These are phyloP conservation scores for Dendrolimus punctatus DNA, from an alignment of 1,140 invertebrate species.

Conservation along the genomic window DNA sequence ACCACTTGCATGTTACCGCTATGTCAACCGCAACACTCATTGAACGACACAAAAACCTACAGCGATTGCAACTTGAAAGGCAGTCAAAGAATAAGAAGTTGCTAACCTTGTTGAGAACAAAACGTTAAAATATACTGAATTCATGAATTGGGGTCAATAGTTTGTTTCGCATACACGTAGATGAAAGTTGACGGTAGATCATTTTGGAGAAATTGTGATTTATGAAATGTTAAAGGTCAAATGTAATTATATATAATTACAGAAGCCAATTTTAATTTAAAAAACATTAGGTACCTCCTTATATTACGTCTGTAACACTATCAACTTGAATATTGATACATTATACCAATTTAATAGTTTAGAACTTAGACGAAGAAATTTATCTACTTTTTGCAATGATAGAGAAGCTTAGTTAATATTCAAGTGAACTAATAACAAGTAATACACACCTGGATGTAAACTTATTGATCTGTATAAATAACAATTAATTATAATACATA, in stretches of 20 bases:
- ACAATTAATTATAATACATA: too few species aligned
- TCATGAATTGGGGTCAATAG: slow-evolving; percentile 24
- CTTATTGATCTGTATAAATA: too few species aligned
- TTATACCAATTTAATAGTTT: too few species aligned
- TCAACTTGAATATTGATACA: too few species aligned
- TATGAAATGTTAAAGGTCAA: slow-evolving; percentile 6
- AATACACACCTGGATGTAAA: too few species aligned
- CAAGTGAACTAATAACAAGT: too few species aligned
- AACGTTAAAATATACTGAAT: slow-evolving; percentile 19
- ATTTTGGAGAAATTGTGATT: slow-evolving; percentile 16
- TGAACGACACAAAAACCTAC: slow-evolving; percentile 7
- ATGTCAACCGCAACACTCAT: slow-evolving; percentile 11
- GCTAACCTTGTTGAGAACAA: slow-evolving; percentile 27
- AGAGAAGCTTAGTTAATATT: too few species aligned
- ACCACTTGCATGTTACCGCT: slow-evolving; percentile 17
- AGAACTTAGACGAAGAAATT: too few species aligned
- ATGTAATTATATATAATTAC: not conserved
- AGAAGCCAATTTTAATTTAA: too few species aligned
- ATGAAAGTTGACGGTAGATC: slow-evolving; percentile 20
- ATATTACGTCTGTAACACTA: too few species aligned
- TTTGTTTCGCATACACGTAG: slow-evolving; percentile 7
- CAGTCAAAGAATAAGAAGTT: not conserved
- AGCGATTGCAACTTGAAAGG: slow-evolving; percentile 30
- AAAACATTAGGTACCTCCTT: too few species aligned
- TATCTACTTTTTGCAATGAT: too few species aligned